Evolutionary conservation across 92 coral and sea anemone species (phyloP).

Genomic region (Bergia puertoricense): DNA sequence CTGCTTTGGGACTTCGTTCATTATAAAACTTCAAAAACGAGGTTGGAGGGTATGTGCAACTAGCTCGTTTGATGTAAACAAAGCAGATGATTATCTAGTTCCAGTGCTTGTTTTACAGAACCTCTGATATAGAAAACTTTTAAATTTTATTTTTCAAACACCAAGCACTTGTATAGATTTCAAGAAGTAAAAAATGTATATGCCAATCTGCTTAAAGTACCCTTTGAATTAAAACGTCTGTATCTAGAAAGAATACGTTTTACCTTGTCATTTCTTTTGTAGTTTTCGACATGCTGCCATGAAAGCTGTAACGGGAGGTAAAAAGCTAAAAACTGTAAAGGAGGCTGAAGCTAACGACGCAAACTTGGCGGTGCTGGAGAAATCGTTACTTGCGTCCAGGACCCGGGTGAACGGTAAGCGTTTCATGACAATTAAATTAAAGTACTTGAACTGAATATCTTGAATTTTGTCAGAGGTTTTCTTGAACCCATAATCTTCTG

Average conservation of each 20-base stretch:
- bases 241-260: too few species aligned
- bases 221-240: too few species aligned
- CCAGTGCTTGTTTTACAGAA: background rate
- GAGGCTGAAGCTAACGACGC: conserved; percentile 11
- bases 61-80: too few species aligned
- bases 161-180: background rate
- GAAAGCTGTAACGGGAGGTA: conserved; percentile 30
- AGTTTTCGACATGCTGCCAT: conserved; percentile 48
- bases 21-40: too few species aligned
- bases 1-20: too few species aligned
- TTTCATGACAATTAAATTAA: background rate
- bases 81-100: too few species aligned
- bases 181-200: too few species aligned
- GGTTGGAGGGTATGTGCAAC: too few species aligned
- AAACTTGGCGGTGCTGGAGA: conserved; percentile 24
- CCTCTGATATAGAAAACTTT: background rate
- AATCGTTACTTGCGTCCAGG: conserved; percentile 9
- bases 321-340: conserved; percentile 12
- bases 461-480: too few species aligned
- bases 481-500: too few species aligned
- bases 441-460: background rate
- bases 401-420: background rate
- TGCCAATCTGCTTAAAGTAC: background rate
- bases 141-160: background rate
- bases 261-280: background rate